Base-by-base conservation (phyloP, 64 coral and sea anemone species). In the Porites australiensis region DNA sequence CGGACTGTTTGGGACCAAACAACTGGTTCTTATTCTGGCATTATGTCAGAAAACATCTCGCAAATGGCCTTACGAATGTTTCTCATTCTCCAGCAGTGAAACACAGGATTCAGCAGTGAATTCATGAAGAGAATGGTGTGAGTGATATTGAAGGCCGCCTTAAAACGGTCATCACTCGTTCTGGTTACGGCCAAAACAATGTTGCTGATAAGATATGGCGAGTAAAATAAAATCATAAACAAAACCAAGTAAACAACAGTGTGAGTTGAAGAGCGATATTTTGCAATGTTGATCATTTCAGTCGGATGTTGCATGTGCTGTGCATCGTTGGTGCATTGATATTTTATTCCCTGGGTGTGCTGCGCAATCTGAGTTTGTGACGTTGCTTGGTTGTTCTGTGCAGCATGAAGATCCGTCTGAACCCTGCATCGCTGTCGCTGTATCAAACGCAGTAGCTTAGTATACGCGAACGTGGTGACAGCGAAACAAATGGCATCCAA, bases 101-200 rank as follows among this genome's bases (percentile, higher is more conserved):
- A 82, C 22, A 43, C 79, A 2, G 79, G 79, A 22, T 82, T 64
- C 10, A 58, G 37, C 13, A 64, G 5, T 13, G 79, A 82, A 65
- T 74, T 46, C 72, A 74, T 82, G 53, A 80, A 61, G 9, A 80
- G 10, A 59, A 80, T 61, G 77, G 58, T 82, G 79, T 63, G 79
- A 47, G 79, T 46, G 5, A 65, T 82, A 14, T 82, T 62, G 58
- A 82, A 82, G 14, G 79, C 79, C 14, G 79, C 58, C 44, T 82
- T 63, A 54, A 82, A 82, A 62, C 27, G 79, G 37, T 82, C 37
- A 9, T 82, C 79, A 6, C 59, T 47, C 9, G 72, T 46, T 74
- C 16, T 14, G 8, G 45, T 44, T 8, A 48, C 79, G 59, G 10
- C 80, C 60, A 48, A 20, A 59, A 11, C 16, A 66, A 67, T 20